These are phyloP conservation scores for Sitta europaea DNA, from an alignment of 2,113 vertebrate genomes.

Conservation along the genomic window DNA sequence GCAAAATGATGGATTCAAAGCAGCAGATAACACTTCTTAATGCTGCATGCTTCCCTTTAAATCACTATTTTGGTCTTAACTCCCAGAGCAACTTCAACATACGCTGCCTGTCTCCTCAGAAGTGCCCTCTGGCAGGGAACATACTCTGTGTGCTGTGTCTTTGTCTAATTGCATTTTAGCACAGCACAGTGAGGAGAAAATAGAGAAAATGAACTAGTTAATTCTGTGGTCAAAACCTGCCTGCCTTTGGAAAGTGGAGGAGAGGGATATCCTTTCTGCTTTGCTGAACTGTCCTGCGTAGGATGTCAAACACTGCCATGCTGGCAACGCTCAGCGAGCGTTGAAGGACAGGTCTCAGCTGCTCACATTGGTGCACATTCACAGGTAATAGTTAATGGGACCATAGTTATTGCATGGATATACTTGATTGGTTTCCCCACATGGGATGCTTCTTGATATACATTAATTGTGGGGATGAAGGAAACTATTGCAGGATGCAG, in stretches of 20 bases:
- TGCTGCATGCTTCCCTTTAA: slow-evolving; percentile 50
- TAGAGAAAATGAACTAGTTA: slow-evolving; percentile 26
- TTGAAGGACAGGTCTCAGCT: background rate
- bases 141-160: background rate
- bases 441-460: background rate
- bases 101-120: slow-evolving; percentile 2
- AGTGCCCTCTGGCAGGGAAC: slow-evolving; percentile 42
- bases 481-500: background rate
- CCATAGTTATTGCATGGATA: background rate
- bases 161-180: slow-evolving; percentile 14
- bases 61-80: slow-evolving; percentile 50
- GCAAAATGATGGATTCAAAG: slow-evolving; percentile 57
- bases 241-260: background rate
- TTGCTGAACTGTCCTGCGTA: background rate
- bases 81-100: slow-evolving; percentile 29
- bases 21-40: slow-evolving; percentile 28
- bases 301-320: background rate
- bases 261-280: background rate
- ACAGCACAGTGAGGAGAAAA: background rate
- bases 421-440: background rate
- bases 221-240: background rate
- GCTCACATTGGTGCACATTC: background rate
- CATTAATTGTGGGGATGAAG: background rate
- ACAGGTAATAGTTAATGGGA: background rate
- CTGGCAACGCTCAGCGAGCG: rapidly evolving